Evolutionary conservation across 2,797 vertebrate species (phyloP).

Genomic region (Graptemys geographica): DNA sequence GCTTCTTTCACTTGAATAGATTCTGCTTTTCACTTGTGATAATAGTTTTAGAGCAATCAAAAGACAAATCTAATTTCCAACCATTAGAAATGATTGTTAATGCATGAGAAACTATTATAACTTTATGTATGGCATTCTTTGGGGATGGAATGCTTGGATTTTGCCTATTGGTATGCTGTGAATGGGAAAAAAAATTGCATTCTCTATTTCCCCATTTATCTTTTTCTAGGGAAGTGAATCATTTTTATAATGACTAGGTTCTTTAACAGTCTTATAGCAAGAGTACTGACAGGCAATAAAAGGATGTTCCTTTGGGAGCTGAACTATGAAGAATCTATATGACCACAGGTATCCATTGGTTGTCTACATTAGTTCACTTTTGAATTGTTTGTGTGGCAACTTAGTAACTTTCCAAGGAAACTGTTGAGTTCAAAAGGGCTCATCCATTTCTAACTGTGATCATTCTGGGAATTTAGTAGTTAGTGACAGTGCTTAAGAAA

Average conservation of each 20-base stretch:
- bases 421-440: background rate
- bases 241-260: slow-evolving; percentile 26
- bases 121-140: slow-evolving; percentile 22
- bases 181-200: slow-evolving; percentile 11
- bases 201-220: slow-evolving; percentile 20
- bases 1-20: slow-evolving; percentile 68
- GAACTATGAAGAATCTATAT: background rate
- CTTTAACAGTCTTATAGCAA: background rate
- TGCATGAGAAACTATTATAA: slow-evolving; percentile 50
- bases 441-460: background rate
- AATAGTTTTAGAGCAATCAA: slow-evolving; percentile 73
- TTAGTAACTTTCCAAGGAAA: background rate
- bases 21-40: slow-evolving; percentile 68
- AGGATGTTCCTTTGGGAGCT: slow-evolving; percentile 29
- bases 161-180: slow-evolving; percentile 20
- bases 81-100: slow-evolving; percentile 62
- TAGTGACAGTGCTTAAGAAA: background rate
- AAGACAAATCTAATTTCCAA: slow-evolving; percentile 69
- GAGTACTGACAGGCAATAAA: slow-evolving; percentile 11
- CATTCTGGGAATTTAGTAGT: background rate
- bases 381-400: background rate
- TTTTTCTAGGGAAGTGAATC: background rate
- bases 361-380: background rate
- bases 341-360: background rate
- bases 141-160: slow-evolving; percentile 44